Conservation (phyloP, 2,797 vertebrate species). For the Spheniscus humboldti region DNA sequence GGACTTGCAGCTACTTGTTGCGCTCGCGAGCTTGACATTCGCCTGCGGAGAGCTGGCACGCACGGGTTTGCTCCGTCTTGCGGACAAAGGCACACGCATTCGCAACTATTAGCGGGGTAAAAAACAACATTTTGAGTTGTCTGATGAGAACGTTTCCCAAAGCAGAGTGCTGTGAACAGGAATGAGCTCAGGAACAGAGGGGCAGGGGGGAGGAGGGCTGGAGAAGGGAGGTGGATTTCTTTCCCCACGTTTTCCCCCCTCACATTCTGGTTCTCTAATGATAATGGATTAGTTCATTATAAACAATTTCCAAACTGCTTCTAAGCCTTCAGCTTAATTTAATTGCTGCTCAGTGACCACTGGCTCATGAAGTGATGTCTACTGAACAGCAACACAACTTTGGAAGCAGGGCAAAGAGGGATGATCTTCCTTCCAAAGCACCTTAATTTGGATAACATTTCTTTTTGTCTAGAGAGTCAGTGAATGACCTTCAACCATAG, state of each 20-base stretch:
- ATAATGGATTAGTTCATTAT: neutral
- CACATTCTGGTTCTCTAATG: neutral
- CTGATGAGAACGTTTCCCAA: accelerated
- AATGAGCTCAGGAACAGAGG: neutral
- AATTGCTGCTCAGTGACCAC: neutral
- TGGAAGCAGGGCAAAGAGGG: neutral
- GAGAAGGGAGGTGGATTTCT: neutral
- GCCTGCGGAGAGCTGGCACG: accelerated
- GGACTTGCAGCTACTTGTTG: accelerated
- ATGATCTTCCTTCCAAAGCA: neutral
- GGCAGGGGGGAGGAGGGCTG: accelerated
- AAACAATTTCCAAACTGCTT: neutral
- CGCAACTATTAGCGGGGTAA: accelerated
- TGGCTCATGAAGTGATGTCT: neutral
- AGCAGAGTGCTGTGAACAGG: neutral
- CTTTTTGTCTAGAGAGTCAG: no score
- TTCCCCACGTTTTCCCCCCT: accelerated
- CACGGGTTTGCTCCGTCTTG: accelerated
- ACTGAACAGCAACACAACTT: neutral
- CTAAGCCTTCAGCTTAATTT: neutral
- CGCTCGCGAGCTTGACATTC: accelerated
- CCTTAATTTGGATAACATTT: neutral
- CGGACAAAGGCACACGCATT: accelerated
- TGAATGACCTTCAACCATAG: accelerated
- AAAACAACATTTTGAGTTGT: accelerated